These are phyloP conservation scores for Lasiurus borealis DNA, from an alignment of 2,113 vertebrate genomes.

Conservation along the genomic window DNA sequence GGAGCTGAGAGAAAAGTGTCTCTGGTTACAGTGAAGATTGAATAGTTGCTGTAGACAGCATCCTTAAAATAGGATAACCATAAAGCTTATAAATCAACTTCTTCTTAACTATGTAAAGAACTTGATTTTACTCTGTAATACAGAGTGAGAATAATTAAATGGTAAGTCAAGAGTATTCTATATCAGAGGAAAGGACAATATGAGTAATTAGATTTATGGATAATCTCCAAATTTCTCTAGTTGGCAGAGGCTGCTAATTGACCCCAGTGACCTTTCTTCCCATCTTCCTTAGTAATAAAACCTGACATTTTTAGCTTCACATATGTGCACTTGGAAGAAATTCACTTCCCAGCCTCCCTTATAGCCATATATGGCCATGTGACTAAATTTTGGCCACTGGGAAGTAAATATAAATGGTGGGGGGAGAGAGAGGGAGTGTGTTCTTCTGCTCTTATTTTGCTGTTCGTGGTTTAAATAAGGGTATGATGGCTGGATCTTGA, in stretches of 20 bases:
- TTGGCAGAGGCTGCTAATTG: background rate
- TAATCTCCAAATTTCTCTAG: background rate
- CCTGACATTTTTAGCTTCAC: slow-evolving; percentile 7
- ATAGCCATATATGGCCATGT: background rate
- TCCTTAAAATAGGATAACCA: background rate
- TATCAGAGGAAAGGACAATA: background rate
- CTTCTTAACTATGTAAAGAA: background rate
- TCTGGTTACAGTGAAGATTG: background rate
- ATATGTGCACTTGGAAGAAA: slow-evolving; percentile 20
- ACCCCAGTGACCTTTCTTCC: background rate
- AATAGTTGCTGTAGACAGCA: background rate
- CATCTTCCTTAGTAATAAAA: slow-evolving; percentile 13
- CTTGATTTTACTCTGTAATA: background rate
- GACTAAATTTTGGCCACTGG: slow-evolving; percentile 3
- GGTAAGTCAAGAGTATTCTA: background rate
- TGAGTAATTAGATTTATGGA: background rate
- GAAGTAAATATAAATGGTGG: background rate
- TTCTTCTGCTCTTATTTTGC: background rate
- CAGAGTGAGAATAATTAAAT: background rate
- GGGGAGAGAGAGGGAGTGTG: background rate
- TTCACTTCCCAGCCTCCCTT: background rate
- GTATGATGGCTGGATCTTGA: background rate
- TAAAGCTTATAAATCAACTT: background rate
- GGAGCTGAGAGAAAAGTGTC: background rate
- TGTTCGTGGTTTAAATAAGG: background rate